A percentile compares a stretch with the other conserved stretches of the same genome.
Evolutionary conservation across 2,888 invertebrate genomes (phyloP).

Genomic region (Halictus ligatus): DNA sequence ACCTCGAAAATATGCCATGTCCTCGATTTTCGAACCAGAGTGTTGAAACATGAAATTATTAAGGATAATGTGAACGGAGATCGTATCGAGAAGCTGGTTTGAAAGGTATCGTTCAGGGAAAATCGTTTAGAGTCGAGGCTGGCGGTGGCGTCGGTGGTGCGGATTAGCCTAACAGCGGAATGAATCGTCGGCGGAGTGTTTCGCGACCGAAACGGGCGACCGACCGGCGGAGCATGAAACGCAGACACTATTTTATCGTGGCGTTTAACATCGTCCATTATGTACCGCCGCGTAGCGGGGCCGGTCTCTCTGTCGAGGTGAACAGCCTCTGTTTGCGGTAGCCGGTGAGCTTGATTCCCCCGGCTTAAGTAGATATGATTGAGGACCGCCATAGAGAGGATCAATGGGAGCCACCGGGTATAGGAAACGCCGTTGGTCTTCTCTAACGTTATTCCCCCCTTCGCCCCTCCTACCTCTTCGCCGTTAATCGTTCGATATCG

Average conservation of each 20-base stretch:
- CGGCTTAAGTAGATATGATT: conserved; percentile 76
- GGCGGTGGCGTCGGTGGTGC: background rate
- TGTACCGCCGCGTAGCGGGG: conserved; percentile 46
- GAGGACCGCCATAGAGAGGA: conserved; percentile 74
- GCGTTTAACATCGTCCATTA: conserved; percentile 60
- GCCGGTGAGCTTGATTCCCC: conserved; percentile 64
- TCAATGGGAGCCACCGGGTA: conserved; percentile 74
- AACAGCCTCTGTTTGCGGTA: conserved; percentile 73
- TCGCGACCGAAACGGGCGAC: conserved; percentile 31
- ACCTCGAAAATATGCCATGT: too few species aligned
- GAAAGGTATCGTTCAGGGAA: background rate
- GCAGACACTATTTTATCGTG: conserved; percentile 52
- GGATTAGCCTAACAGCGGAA: conserved; percentile 13
- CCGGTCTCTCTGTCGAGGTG: conserved; percentile 61
- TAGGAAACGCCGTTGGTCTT: conserved; percentile 41
- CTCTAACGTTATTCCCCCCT: background rate
- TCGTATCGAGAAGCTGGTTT: too few species aligned
- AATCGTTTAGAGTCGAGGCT: background rate
- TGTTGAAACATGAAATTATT: too few species aligned
- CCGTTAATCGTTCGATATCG: conserved; percentile 61
- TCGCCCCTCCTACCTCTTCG: too few species aligned
- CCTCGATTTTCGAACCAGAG: too few species aligned
- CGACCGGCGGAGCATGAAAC: conserved; percentile 48
- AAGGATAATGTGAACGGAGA: too few species aligned
- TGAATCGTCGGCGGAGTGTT: conserved; percentile 5